Evolutionary conservation across 1,140 invertebrate genomes (phyloP), one percentile per base, ranked within the genome.

Genomic region (Brachionus plicatilis): DNA sequence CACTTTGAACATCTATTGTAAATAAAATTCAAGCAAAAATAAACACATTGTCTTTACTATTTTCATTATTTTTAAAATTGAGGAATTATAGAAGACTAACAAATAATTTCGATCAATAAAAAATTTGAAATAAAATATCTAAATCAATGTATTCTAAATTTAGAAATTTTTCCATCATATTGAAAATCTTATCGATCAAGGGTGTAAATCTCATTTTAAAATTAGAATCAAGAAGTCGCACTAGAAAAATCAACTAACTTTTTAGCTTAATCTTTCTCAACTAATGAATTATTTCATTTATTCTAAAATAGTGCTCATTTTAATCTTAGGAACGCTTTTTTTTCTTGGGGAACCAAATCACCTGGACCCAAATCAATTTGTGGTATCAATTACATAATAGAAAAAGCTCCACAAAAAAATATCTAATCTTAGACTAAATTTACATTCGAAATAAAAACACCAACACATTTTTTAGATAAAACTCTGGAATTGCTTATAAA

Each of bases 341-440:
- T 20, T 24, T 60, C 6, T 60, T 1, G 53, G 53, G 53, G 53
- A 60, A 60, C 53, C 17, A 24, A 20, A 20, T 60, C 53, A 60
- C 53, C 53, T 60, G 53, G 53, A 9, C 9, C 8, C 1, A 60
- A 60, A 24, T 60, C 17, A 24, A 72, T 72, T 20, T 20, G 43
- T 72, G 33, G 37, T 43, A 72, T 43, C n/a, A 72, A 37, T 41
- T 43, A 43, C 27, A 72, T 43, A 20, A 72, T 43, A 72, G 17
- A 43, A 72, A 37, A 41, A 41, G 12, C 68, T 72, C 17, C 17
- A 68, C 12, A 68, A 33, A 12, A 29, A 33, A 72, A 72, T 72
- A 72, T 72, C 68, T 72, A 72, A 72, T 72, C 68, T 72, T 43
- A 72, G 68, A 72, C 68, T 72, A 72, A 72, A 72, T 43, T 72